A percentile compares a stretch with the other conserved stretches of the same genome.
phyloP scores from a whole-genome alignment of 2,888 invertebrate genomes.

The Lobophora halterata region DNA sequence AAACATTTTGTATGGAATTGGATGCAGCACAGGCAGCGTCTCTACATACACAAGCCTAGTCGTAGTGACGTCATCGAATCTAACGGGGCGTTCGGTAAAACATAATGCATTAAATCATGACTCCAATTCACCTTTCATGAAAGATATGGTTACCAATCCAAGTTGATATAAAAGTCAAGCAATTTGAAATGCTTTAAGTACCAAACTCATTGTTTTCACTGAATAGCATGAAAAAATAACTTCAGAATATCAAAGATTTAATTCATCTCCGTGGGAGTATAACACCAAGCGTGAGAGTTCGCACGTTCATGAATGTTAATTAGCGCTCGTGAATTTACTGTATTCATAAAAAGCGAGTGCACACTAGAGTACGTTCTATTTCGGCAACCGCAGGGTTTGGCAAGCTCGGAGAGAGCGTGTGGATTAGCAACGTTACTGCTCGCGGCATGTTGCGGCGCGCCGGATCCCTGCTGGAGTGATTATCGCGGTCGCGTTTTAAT shows the following conservation, averaged over 20 bases:
- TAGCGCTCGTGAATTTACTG: constrained; percentile 7
- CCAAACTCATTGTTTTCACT: not conserved
- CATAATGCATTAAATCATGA: no score
- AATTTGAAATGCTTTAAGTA: no score
- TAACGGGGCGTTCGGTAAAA: no score
- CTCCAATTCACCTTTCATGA: no score
- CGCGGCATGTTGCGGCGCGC: constrained; percentile 45
- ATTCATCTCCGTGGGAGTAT: constrained; percentile 8
- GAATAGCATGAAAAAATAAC: constrained; percentile 1
- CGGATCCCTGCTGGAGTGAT: constrained; percentile 50
- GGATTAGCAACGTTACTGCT: constrained; percentile 32
- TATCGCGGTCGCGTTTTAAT: constrained; percentile 71
- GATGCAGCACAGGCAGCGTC: no score
- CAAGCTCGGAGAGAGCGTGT: constrained; percentile 29
- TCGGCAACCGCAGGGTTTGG: constrained; percentile 38
- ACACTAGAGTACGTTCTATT: constrained; percentile 2
- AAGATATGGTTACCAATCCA: no score
- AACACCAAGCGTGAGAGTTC: constrained; percentile 10
- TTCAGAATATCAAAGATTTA: not conserved
- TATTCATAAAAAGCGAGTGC: constrained; percentile 14
- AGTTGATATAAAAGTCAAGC: no score
- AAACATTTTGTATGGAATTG: no score
- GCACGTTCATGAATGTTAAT: constrained; percentile 16
- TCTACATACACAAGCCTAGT: no score
- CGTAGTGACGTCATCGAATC: no score